Conservation (phyloP, 2,113 vertebrate genomes). For the Anolis sagrei region DNA sequence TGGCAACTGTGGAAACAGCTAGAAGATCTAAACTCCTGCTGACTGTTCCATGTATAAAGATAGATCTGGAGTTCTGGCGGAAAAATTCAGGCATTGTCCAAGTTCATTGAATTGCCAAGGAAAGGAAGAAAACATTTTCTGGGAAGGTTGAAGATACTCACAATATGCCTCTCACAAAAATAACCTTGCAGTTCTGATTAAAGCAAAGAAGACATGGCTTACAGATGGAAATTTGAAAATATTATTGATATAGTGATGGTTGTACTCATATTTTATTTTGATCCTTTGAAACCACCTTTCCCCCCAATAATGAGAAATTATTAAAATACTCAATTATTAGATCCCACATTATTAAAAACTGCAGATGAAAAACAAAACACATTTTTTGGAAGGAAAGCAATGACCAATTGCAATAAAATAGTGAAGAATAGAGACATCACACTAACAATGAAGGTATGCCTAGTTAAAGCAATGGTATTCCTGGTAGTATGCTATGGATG, state of each 20-base stretch:
- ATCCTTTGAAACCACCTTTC: too few species aligned
- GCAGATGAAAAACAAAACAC: neutral
- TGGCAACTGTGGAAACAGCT: constrained; percentile 14
- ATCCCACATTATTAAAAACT: too few species aligned
- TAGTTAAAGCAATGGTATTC: too few species aligned
- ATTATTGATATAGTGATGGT: neutral
- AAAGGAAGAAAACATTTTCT: constrained; percentile 7
- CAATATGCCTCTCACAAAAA: constrained; percentile 7
- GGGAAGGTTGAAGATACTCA: neutral
- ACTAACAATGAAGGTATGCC: too few species aligned
- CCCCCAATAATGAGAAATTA: too few species aligned
- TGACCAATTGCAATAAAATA: too few species aligned
- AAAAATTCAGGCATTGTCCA: constrained; percentile 14
- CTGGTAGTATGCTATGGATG: too few species aligned
- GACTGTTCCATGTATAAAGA: constrained; percentile 30
- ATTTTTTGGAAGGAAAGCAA: too few species aligned
- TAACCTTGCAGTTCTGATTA: neutral
- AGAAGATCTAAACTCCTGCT: neutral
- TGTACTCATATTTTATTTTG: neutral
- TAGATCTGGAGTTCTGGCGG: neutral
- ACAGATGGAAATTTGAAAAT: accelerated
- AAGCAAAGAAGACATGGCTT: constrained; percentile 1
- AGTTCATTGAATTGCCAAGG: neutral
- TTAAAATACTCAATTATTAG: too few species aligned
- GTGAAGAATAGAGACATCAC: too few species aligned